Evolutionary conservation across 2,888 invertebrate genomes (phyloP), one percentile per base, ranked within the genome.

Genomic region (Empis stercorea): DNA sequence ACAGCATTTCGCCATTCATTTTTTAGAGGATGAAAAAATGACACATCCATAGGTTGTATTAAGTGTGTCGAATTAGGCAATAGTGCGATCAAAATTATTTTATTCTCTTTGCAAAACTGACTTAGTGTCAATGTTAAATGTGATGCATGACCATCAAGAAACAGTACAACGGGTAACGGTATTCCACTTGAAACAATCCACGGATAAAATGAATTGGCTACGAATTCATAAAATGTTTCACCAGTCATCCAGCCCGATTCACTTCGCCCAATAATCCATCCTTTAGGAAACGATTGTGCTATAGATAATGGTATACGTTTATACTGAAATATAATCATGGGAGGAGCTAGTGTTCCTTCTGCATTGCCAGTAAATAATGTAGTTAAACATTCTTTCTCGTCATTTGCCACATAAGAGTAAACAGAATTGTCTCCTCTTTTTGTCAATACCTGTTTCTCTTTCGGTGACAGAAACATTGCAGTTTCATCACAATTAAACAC

Each of bases 81-180:
- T 14, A 69, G 51, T 27, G 61, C 57, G 41, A 63, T 52, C 17
- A 66, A 49, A 48, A 63, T 57, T 10, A 67, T 68, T 16, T 54
- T 52, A 47, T 66, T 61, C 30, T 59, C 52, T 48, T 51, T 51
- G 50, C 65, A 68, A 59, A 68, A 68, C 39, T 64, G 51, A 47
- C 61, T 62, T 20, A 62, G 43, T 30, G 61, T 58, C 47, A 64
- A 50, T 10, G 61, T 62, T 45, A 68, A 44, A 51, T 70, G 63
- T 9, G 63, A 66, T 5, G 54, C 43, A 48, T 65, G 65, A n/a
- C 62, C 62, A 55, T 70, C 69, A 34, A 71, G 50, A 47, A 64
- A 69, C 4, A 68, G 46, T 42, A 70, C 57, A 30, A 68, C 56
- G 30, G 59, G 68, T 16, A 59, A 52, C n/a, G n/a, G n/a, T n/a